Percentiles rank a stretch among this genome's conserved stretches.
Conservation (phyloP, 2,888 invertebrate species). For the Acanthopleura granulata region DNA sequence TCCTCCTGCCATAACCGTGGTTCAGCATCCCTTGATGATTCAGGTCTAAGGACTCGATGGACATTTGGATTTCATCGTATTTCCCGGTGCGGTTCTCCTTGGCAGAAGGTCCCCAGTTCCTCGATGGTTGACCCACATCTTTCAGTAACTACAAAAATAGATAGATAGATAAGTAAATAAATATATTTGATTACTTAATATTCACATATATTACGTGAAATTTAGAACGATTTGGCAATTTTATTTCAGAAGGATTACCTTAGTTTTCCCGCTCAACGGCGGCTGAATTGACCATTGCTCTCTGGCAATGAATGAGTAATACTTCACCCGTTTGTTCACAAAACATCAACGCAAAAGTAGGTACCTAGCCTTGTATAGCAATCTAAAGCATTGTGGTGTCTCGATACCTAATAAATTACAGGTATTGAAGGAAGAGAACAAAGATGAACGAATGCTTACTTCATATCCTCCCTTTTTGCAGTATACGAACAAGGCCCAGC, state of each 20-base stretch:
- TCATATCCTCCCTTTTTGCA: conserved; percentile 61
- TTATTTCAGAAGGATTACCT: too few species aligned
- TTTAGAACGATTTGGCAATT: too few species aligned
- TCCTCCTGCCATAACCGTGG: background rate
- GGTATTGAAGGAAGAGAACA: background rate
- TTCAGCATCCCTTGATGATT: background rate
- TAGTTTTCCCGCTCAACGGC: too few species aligned
- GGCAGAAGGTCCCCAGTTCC: conserved; percentile 60
- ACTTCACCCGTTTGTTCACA: too few species aligned
- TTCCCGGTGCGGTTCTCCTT: conserved; percentile 37
- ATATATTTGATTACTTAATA: too few species aligned
- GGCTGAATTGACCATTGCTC: too few species aligned
- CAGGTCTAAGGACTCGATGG: background rate
- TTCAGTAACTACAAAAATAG: conserved; percentile 45
- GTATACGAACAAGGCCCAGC: conserved; percentile 59
- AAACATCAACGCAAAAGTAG: too few species aligned
- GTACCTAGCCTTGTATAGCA: too few species aligned
- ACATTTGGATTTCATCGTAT: conserved; percentile 21
- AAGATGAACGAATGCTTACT: conserved; percentile 41
- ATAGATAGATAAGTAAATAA: conserved; percentile 5
- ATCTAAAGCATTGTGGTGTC: too few species aligned
- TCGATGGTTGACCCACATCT: conserved; percentile 45
- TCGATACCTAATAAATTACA: background rate
- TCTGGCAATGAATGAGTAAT: too few species aligned
- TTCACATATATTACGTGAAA: too few species aligned